phyloP scores from a whole-genome alignment of 2,113 vertebrate species.

The Nesoenas mayeri region DNA sequence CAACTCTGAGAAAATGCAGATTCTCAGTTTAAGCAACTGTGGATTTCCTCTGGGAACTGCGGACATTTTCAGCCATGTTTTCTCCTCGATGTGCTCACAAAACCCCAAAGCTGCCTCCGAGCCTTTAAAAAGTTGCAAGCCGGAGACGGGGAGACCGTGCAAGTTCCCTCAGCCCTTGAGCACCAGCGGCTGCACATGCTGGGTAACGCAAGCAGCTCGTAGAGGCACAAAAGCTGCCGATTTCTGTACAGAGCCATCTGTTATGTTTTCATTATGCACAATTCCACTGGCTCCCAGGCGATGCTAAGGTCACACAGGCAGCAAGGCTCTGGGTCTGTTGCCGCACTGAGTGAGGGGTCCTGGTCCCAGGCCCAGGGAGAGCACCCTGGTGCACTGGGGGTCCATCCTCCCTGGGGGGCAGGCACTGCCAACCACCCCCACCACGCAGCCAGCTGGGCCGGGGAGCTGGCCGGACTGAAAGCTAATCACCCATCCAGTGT shows the following conservation, averaged over 20 bases:
- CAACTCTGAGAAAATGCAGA: fast-evolving
- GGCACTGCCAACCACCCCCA: fast-evolving
- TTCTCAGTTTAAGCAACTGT: neutral
- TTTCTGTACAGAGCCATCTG: neutral
- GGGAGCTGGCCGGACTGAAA: neutral
- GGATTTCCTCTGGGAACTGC: fast-evolving
- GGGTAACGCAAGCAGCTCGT: neutral
- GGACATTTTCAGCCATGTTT: neutral
- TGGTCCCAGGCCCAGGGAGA: fast-evolving
- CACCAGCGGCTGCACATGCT: fast-evolving
- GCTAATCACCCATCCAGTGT: neutral
- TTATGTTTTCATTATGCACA: fast-evolving
- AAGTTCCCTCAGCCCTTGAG: neutral
- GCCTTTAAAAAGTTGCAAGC: neutral
- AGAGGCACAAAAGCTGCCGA: neutral
- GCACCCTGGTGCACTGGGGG: fast-evolving
- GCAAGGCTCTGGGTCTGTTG: fast-evolving
- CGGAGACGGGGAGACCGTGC: fast-evolving
- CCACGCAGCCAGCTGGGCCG: fast-evolving
- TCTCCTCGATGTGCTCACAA: neutral
- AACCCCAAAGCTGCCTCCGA: neutral
- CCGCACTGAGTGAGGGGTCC: fast-evolving
- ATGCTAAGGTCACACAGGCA: neutral
- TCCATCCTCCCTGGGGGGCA: too few relatives aligned
- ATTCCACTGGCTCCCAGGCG: neutral